A percentile compares a stretch with the other conserved stretches of the same genome.
These are phyloP conservation scores for Cataglyphis hispanica DNA, from an alignment of 1,140 invertebrate species.

Conservation along the genomic window DNA sequence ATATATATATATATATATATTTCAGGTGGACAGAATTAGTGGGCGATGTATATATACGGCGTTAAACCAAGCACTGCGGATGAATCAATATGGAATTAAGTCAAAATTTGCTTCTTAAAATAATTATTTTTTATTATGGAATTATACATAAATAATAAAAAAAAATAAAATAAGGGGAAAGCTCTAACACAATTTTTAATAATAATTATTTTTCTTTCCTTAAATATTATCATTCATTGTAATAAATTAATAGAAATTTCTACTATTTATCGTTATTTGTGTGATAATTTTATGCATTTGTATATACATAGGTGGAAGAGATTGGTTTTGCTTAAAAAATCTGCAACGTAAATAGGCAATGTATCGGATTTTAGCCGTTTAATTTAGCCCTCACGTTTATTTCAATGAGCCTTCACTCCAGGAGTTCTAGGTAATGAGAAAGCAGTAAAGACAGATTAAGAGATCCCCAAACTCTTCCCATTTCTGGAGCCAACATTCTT, in stretches of 20 bases:
- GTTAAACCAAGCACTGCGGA: not conserved
- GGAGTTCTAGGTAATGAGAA: constrained; percentile 52
- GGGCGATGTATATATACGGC: not conserved
- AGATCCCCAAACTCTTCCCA: constrained; percentile 25
- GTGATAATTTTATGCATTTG: not conserved
- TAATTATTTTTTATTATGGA: constrained; percentile 21
- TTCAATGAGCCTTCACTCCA: constrained; percentile 43
- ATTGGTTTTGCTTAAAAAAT: not conserved
- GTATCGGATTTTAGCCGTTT: constrained; percentile 29
- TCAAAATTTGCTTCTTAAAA: not conserved
- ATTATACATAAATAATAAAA: constrained; percentile 14
- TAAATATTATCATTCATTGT: not conserved
- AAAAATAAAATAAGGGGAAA: too few species aligned
- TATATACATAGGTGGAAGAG: not conserved
- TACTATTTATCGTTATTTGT: not conserved
- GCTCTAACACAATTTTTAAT: not conserved
- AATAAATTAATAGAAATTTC: constrained; percentile 1
- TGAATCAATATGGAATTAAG: not conserved
- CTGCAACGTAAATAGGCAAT: constrained; percentile 28
- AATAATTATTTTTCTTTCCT: constrained; percentile 2
- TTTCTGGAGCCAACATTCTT: constrained; percentile 47
- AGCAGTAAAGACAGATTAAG: constrained; percentile 57
- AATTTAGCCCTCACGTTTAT: constrained; percentile 47
- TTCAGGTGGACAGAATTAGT: too few species aligned
- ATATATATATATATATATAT: too few species aligned